These are phyloP conservation scores for Sarotherodon lohbergeri DNA, from an alignment of 2,113 vertebrate genomes.

Conservation along the genomic window DNA sequence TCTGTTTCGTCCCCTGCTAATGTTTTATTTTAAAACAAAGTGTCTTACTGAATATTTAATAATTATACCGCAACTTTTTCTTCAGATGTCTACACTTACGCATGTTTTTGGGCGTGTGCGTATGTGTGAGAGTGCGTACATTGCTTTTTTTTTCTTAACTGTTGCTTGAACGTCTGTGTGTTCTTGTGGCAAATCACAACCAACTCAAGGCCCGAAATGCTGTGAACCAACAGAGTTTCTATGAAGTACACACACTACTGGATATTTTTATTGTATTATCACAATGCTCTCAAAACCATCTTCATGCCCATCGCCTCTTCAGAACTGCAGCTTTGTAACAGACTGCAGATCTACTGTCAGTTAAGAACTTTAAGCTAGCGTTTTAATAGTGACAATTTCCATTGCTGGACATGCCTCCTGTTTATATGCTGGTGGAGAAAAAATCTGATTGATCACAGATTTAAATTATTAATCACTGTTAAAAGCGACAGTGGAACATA, in stretches of 20 bases:
- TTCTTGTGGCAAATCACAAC: constrained; percentile 2
- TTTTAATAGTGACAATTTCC: background rate
- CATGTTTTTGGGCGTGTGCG: background rate
- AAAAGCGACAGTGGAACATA: background rate
- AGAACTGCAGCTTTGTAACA: background rate
- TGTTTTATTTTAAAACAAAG: background rate
- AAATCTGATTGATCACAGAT: background rate
- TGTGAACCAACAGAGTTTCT: constrained; percentile 25
- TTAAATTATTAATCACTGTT: background rate
- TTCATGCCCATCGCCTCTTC: background rate
- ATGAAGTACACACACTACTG: background rate
- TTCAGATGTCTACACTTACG: background rate
- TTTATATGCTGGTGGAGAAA: background rate
- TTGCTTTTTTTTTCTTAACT: background rate
- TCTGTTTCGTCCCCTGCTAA: background rate
- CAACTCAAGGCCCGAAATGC: constrained; percentile 31
- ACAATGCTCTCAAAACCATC: background rate
- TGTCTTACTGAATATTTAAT: background rate
- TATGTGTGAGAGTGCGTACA: background rate
- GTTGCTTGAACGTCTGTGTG: background rate
- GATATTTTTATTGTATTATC: constrained; percentile 1
- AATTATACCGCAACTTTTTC: background rate
- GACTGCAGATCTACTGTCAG: background rate
- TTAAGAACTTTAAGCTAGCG: background rate
- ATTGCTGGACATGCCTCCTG: background rate